Percentiles rank a stretch among this genome's conserved stretches.
Conservation (phyloP, 2,797 vertebrate species). For the Tarsius wallacei region DNA sequence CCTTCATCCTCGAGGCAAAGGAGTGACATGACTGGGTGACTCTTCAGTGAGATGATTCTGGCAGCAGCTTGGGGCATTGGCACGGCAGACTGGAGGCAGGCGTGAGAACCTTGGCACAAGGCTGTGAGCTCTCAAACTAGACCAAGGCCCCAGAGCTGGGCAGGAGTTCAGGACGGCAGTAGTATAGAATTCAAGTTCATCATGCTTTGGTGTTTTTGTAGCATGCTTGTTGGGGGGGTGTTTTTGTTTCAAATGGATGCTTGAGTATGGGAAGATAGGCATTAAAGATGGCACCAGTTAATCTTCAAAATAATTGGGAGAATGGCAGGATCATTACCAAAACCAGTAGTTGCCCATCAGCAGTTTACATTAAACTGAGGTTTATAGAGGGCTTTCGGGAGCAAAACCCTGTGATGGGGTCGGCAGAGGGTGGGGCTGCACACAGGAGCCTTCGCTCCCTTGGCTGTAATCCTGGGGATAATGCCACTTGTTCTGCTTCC, state of each 20-base stretch:
- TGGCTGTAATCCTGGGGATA: no score
- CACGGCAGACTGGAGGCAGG: not conserved
- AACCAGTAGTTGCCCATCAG: not conserved
- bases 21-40: rapidly evolving
- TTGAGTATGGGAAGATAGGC: not conserved
- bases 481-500: not conserved
- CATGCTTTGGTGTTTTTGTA: rapidly evolving
- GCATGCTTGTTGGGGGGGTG: not conserved
- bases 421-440: not conserved
- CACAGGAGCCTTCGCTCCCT: not conserved
- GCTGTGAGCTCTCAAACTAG: not conserved
- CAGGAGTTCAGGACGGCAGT: rapidly evolving
- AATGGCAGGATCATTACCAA: not conserved
- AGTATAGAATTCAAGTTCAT: not conserved
- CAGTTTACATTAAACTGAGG: not conserved
- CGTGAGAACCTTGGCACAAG: not conserved
- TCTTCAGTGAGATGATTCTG: no score
- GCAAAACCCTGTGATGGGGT: not conserved
- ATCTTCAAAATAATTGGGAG: not conserved
- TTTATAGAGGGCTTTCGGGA: not conserved
- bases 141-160: rapidly evolving
- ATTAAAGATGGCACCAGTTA: not conserved
- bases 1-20: not conserved
- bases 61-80: no score
- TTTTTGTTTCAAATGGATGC: not conserved